Conservation (phyloP, 2,113 vertebrate species). For the Leucopsar rothschildi region DNA sequence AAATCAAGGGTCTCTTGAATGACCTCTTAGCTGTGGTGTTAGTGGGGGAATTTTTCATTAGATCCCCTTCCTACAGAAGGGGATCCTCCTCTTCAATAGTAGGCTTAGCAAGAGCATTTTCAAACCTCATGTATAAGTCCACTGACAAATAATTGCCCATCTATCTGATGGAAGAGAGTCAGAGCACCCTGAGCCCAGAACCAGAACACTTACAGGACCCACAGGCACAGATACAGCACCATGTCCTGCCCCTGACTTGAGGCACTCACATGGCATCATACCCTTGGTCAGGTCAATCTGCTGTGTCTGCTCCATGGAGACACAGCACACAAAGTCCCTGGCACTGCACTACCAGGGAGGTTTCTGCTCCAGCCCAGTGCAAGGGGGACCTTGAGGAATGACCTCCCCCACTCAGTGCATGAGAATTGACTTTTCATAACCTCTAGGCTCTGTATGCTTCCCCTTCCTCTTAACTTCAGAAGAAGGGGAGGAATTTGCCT, state of each 20-base stretch:
- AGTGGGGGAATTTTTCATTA: background rate
- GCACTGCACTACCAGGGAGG: background rate
- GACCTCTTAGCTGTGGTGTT: background rate
- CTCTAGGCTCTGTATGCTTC: background rate
- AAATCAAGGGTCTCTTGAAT: background rate
- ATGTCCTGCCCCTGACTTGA: background rate
- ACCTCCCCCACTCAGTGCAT: background rate
- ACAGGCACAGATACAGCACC: background rate
- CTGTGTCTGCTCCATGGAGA: background rate
- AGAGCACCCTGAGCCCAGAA: background rate
- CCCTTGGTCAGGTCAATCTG: background rate
- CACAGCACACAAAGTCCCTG: background rate
- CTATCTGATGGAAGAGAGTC: background rate
- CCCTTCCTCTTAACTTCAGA: background rate
- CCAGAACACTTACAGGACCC: background rate
- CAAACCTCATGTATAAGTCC: rapidly evolving
- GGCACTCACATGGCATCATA: no score
- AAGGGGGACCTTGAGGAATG: background rate
- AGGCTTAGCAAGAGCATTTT: background rate
- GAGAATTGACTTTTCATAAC: background rate
- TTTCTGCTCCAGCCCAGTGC: background rate
- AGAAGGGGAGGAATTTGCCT: background rate
- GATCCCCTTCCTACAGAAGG: background rate
- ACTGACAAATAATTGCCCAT: background rate
- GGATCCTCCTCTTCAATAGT: background rate